Percentiles rank a stretch among this genome's conserved stretches.
These are phyloP conservation scores for Didymodactylos carnosus DNA, from an alignment of 2,888 invertebrate species.

Conservation along the genomic window DNA sequence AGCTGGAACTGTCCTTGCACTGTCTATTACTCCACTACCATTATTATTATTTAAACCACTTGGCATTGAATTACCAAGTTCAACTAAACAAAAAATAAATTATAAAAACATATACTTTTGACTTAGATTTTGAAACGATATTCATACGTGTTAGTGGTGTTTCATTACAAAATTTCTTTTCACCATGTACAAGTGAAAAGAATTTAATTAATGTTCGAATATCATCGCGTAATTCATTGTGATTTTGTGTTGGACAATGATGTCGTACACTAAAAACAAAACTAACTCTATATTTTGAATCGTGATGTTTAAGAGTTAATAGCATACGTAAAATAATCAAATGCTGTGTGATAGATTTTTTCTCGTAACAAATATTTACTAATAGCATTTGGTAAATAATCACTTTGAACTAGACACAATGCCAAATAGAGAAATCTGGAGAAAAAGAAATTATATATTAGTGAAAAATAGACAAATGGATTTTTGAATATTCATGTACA, in stretches of 20 bases:
- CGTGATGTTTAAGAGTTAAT: neutral
- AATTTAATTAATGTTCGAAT: constrained; percentile 68
- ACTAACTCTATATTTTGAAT: neutral
- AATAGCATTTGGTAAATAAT: constrained; percentile 48
- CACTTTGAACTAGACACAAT: constrained; percentile 72
- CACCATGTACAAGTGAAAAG: constrained; percentile 72
- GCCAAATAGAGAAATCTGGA: constrained; percentile 49
- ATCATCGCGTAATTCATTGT: constrained; percentile 62
- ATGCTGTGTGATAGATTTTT: constrained; percentile 72
- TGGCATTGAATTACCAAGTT: neutral
- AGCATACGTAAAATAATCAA: constrained; percentile 59
- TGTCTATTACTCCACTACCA: neutral
- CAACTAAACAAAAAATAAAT: neutral
- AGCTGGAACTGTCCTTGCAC: neutral
- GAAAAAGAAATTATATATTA: constrained; percentile 2
- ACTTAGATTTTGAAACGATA: no score
- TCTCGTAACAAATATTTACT: constrained; percentile 72
- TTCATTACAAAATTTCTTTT: constrained; percentile 22
- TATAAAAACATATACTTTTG: neutral
- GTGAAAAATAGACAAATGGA: constrained; percentile 28
- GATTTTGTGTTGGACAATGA: constrained; percentile 58
- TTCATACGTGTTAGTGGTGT: neutral
- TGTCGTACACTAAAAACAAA: neutral
- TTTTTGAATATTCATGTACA: no score
- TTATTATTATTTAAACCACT: neutral